Conservation (phyloP, 2,113 vertebrate genomes). For the Speoplatyrhinus poulsoni region DNA sequence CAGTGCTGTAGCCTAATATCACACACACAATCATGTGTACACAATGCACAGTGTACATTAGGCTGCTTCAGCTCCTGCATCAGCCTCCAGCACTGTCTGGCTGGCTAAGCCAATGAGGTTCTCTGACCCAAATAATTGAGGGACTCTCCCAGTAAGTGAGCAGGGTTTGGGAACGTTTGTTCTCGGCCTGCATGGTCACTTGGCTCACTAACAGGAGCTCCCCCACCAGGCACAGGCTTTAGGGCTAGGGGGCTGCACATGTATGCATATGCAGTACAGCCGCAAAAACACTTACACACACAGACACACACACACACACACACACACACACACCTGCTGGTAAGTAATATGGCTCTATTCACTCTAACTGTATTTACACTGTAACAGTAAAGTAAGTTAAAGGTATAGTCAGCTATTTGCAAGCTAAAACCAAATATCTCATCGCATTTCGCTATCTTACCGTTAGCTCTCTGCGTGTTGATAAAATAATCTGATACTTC, state of each 20-base stretch:
- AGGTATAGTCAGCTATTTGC: no score
- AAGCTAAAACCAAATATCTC: no score
- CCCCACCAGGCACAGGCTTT: conserved; percentile 40
- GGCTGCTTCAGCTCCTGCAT: conserved; percentile 23
- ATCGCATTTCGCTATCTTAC: no score
- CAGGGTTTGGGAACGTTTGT: conserved; percentile 37
- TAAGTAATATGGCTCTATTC: conserved; percentile 80
- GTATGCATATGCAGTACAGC: no score
- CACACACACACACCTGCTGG: not conserved
- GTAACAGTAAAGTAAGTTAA: no score
- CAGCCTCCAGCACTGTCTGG: conserved; percentile 11
- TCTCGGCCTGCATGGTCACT: conserved; percentile 36
- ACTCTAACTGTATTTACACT: conserved; percentile 55
- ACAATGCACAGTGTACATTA: conserved; percentile 6
- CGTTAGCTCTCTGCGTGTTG: no score
- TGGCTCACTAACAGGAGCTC: conserved; percentile 52
- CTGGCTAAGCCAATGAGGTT: conserved; percentile 11
- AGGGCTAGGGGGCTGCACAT: conserved; percentile 25
- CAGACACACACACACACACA: conserved; percentile 1
- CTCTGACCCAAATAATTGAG: conserved; percentile 22
- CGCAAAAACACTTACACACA: not conserved
- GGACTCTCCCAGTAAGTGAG: conserved; percentile 23
- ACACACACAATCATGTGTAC: not conserved
- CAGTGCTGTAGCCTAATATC: not conserved
- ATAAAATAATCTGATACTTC: no score